Evolutionary conservation across 2,797 vertebrate genomes (phyloP), one percentile per base, ranked within the genome.

Genomic region (Glossophaga mutica): DNA sequence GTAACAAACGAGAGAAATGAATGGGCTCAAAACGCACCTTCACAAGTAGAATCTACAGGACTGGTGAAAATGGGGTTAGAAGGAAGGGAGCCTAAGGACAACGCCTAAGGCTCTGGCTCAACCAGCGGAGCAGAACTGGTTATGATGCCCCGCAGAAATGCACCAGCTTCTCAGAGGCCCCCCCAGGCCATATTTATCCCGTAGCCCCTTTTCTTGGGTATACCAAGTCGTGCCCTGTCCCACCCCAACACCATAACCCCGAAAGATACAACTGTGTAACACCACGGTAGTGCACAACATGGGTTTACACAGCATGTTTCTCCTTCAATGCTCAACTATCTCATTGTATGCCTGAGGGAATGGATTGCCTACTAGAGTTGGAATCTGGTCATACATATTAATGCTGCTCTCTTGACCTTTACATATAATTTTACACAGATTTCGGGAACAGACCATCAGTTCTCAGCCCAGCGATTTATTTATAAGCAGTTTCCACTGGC

Each of bases 371-470:
- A 95, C 26, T 67, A 78, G 39, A 89, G 62, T 9, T 95, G 95
- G 92, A 97, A 97, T 97, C 88, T 87, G 44, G 85, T 85, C 85
- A 90, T 88, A 76, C 90, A 95, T 90, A 95, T 92, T 96, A 96
- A 94, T 86, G 77, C 37, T 50, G 32, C n/a, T 90, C 95, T 95
- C 77, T 84, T 97, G 95, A 97, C 84, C 81, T 97, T 90, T 94
- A 94, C 48, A 92, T 85, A 85, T 32, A 95, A 94, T 94, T 97
- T 94, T 92, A 94, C 50, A 95, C 77, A 97, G 87, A 88, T 76
- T 96, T 95, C 70, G 82, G 48, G 15, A 76, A 94, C 29, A 92
- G 85, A 68, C 86, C 26, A 79, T 74, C 87, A 94, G 87, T 83
- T 65, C 34, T 96, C 67, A 71, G 73, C 50, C 42, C 18, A 88